Evolutionary conservation across 2,888 invertebrate genomes (phyloP), one percentile per base, ranked within the genome.

Genomic region (Drosophila engyochracea): DNA sequence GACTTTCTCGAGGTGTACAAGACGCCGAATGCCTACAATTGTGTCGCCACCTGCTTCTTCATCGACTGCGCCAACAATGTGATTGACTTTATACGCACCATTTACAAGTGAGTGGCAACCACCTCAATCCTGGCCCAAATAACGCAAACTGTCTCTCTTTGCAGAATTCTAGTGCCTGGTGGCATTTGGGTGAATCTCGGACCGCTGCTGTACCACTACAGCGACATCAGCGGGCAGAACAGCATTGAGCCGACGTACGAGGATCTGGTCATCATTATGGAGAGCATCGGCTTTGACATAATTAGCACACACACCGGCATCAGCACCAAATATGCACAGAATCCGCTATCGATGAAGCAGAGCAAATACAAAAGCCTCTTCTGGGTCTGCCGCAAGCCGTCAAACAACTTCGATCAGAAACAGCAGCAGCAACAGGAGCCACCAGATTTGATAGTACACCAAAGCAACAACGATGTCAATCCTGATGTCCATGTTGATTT

Each of bases 1-100:
- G 99, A 99, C 93, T 99, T 99, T 92, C 94, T 98, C 22, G 98
- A 99, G 94, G 92, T 93, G 4, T 93, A 93, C 61, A 92, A 89
- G 76, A 85, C 79, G 1, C 82, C 91, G 0, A 71, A 89, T 66
- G 71, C 81, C 1, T 93, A 98, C 97, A 96, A 98, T 91, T 98
- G 98, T 92, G 96, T 99, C 0, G 97, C 98, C 0, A 98, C 99
- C 0, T 99, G 99, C 83, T 99, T 99, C 94, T 99, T 99, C 93
- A 97, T 99, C 66, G 99, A 99, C 94, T 99, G 99, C 90, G 99
- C 99, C 1, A 97, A 97, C 71, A 99, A 99, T 93, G 96, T 99
- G 25, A 96, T 99, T 5, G 97, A 97, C 90, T 99, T 99, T 91
- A 96, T 99, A 39, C 98, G 99, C 94, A 96, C 97, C 57, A 99